Base-by-base conservation (phyloP, 2,888 invertebrate species). In the Pachliopta kotzebuea region DNA sequence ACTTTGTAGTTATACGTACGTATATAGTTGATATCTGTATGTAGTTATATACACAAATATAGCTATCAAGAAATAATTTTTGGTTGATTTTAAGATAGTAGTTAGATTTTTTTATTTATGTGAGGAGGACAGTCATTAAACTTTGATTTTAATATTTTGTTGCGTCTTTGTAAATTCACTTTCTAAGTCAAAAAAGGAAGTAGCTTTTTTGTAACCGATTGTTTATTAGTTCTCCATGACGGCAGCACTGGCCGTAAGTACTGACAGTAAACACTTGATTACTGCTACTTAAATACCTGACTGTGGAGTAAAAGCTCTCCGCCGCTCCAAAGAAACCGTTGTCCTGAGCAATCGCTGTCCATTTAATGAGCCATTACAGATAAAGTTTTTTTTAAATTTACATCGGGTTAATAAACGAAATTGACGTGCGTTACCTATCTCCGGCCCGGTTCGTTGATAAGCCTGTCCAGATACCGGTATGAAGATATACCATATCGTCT, bases 321-420 rank as follows among this genome's bases (percentile, higher is more conserved):
- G 11, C 50, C 9, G n/a, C 21, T 52, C 11, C 11, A 21, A 20
- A 52, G 50, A 14, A 20, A 45, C 20, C 50, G 49, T 52, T 55
- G 55, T 59, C 54, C 50, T 56, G 58, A 37, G 23, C 63, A 45
- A 50, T 64, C 50, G 37, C 50, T 7, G 29, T 49, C 55, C 50
- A 50, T 59, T 60, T 42, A 56, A 59, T 60, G 49, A 59, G 21
- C 8, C 55, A 59, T 59, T 55, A 55, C 9, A 50, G 63, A 64
- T 60, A 60, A 56, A 14, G 18, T 50, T 31, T n/a, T n/a, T n/a
- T 26, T 37, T 24, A 31, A 63, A 59, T 63, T 55, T 59, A 63
- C 58, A 63, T 59, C 49, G 18, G 55, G 42, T 56, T n/a, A 54
- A 54, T 61, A 21, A 18, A 56, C 50, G 37, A 42, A 8, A 49